These are phyloP conservation scores for Chloroceryle inda DNA, from an alignment of 2,797 vertebrate species.

Conservation along the genomic window DNA sequence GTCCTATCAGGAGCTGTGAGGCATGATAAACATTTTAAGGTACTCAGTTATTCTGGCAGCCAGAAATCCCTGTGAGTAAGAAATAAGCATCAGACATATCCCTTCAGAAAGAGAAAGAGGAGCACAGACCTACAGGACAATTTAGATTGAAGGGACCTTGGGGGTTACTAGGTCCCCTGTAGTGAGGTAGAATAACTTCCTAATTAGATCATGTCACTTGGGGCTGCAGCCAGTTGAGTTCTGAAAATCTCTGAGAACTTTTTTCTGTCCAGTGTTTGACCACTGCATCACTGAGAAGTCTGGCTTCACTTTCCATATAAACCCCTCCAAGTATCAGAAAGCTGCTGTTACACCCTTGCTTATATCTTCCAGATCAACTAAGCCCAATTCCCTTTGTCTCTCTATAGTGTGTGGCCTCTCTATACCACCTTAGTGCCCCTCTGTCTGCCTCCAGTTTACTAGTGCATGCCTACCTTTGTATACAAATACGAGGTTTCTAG, in stretches of 20 bases:
- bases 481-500: neutral
- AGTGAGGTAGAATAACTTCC: neutral
- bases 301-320: rapidly evolving
- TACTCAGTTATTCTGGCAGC: neutral
- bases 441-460: neutral
- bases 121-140: neutral
- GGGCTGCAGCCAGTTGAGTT: neutral
- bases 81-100: neutral
- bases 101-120: neutral
- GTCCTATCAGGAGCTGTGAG: neutral
- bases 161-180: neutral
- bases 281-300: neutral
- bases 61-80: neutral
- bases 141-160: neutral
- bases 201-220: neutral
- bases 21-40: neutral
- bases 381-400: neutral
- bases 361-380: neutral
- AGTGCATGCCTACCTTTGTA: neutral
- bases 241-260: neutral
- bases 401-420: neutral
- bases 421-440: neutral
- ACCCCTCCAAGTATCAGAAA: neutral
- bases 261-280: rapidly evolving
- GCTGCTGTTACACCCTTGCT: neutral